Conservation (phyloP, 2,113 vertebrate genomes). For the Sinocyclocheilus rhinocerous region DNA sequence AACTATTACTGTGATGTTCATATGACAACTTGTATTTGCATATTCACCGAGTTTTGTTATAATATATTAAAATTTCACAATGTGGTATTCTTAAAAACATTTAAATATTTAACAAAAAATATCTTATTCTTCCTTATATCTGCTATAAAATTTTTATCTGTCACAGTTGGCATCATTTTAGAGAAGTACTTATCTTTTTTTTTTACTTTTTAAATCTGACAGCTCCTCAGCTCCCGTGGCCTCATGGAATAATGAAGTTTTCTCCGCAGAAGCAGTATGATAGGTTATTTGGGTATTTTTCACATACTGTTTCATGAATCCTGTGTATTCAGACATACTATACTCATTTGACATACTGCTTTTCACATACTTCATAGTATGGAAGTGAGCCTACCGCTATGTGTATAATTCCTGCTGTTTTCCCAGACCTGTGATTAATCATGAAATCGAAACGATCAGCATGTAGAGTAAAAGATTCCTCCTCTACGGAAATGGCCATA, state of each 20-base stretch:
- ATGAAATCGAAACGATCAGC: neutral
- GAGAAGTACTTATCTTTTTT: neutral
- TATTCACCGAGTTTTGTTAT: neutral
- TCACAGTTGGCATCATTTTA: neutral
- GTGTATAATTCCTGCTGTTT: neutral
- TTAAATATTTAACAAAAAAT: neutral
- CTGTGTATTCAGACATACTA: neutral
- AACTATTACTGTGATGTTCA: neutral
- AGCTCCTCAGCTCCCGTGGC: neutral
- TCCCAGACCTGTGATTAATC: neutral
- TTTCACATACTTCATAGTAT: neutral
- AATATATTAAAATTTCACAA: neutral
- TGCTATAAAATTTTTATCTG: neutral
- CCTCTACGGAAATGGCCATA: neutral
- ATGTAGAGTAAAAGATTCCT: slow-evolving; percentile 8
- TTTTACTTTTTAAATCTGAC: neutral
- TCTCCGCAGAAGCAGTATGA: neutral
- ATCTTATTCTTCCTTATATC: too few relatives aligned
- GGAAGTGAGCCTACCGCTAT: too few relatives aligned
- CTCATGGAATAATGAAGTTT: neutral
- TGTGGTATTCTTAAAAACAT: neutral
- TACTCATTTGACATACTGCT: neutral
- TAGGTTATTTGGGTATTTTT: neutral
- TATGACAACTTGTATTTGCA: neutral
- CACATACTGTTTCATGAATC: neutral